phyloP scores from a whole-genome alignment of 2,888 invertebrate genomes.

The Tetramorium bicarinatum region DNA sequence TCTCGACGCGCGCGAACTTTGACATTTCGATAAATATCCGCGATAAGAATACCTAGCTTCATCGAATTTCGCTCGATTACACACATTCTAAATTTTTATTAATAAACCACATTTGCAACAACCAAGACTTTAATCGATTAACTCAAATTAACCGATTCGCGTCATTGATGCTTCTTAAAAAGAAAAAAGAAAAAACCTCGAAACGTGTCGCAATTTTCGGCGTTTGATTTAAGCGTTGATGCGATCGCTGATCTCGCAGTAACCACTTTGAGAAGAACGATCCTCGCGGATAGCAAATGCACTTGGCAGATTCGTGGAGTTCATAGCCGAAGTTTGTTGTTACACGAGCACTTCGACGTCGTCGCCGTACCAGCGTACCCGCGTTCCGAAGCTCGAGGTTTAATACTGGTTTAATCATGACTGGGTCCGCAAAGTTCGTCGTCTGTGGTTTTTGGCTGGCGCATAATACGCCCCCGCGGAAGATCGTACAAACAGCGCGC shows the following conservation, averaged over 20 bases:
- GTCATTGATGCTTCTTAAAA: background rate
- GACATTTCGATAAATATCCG: constrained; percentile 26
- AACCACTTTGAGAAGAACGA: constrained; percentile 9
- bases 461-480: constrained; percentile 57
- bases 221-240: background rate
- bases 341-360: constrained; percentile 44
- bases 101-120: background rate
- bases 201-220: background rate
- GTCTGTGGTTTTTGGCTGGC: constrained; percentile 62
- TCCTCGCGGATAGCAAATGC: constrained; percentile 43
- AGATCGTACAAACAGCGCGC: constrained; percentile 58
- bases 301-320: constrained; percentile 51
- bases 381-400: constrained; percentile 47
- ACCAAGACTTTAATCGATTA: background rate
- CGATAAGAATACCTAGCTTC: background rate
- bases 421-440: constrained; percentile 60
- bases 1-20: background rate
- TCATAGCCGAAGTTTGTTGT: constrained; percentile 53
- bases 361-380: constrained; percentile 2
- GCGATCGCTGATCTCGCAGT: constrained; percentile 3
- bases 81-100: background rate
- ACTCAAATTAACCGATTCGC: background rate
- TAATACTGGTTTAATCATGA: constrained; percentile 65
- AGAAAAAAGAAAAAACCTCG: background rate
- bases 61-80: too few species aligned